Conservation (phyloP, 2,113 vertebrate genomes). For the Alethe castanea region DNA sequence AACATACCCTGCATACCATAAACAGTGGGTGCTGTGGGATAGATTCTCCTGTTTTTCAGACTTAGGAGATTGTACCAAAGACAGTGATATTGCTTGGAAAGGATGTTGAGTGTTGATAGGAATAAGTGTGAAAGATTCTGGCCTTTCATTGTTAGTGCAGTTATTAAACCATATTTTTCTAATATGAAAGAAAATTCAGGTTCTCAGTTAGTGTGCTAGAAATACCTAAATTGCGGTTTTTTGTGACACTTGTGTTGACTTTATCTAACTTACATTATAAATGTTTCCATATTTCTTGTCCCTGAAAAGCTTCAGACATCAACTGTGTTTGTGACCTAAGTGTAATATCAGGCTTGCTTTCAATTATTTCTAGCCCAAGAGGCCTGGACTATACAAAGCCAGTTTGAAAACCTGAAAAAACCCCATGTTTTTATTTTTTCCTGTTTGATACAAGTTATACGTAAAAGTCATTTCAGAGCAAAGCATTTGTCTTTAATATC, state of each 20-base stretch:
- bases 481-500: constrained; percentile 36
- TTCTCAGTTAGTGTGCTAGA: not conserved
- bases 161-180: constrained; percentile 40
- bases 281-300: constrained; percentile 45
- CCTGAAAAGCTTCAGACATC: constrained; percentile 67
- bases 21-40: not conserved
- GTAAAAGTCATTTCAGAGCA: constrained; percentile 33
- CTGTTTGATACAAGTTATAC: constrained; percentile 18
- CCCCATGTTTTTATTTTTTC: not conserved
- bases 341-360: constrained; percentile 70
- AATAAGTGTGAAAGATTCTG: not conserved
- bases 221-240: constrained; percentile 43
- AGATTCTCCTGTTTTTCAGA: not conserved
- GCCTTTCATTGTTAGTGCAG: not conserved
- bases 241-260: constrained; percentile 38
- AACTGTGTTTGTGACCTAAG: constrained; percentile 63
- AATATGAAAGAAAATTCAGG: not conserved
- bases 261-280: constrained; percentile 65
- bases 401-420: constrained; percentile 56
- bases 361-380: constrained; percentile 75
- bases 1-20: not conserved
- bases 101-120: not conserved
- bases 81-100: not conserved
- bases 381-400: constrained; percentile 58
- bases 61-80: not conserved